Conservation (phyloP, 2,797 vertebrate species). For the Anolis apletophallus region DNA sequence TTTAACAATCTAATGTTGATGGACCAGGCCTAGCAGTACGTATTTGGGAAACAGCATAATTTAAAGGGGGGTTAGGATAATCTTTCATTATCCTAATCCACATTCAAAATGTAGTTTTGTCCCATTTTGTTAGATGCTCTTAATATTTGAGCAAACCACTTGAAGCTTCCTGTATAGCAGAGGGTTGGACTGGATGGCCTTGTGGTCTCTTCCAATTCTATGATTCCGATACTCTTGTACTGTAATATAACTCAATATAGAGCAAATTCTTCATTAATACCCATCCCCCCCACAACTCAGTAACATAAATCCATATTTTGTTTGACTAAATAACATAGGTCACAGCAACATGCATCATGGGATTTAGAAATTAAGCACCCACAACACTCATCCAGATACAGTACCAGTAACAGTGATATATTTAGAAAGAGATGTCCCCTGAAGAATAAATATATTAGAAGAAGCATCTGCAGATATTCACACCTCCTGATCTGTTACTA, state of each 20-base stretch:
- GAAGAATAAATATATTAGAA: constrained; percentile 8
- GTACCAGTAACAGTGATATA: not conserved
- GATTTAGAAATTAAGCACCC: not conserved
- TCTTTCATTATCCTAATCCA: not conserved
- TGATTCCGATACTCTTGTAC: too few relatives aligned
- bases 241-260: not conserved
- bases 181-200: too few relatives aligned
- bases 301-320: not conserved
- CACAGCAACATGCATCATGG: not conserved
- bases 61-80: not conserved
- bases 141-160: too few relatives aligned
- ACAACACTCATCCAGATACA: not conserved
- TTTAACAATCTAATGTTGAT: not conserved
- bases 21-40: not conserved
- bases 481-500: not conserved
- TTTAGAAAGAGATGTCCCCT: not conserved
- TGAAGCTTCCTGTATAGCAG: not conserved
- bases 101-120: not conserved
- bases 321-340: not conserved
- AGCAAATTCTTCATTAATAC: not conserved
- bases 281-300: not conserved
- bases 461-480: not conserved
- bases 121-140: not conserved
- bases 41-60: not conserved
- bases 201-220: too few relatives aligned